Base-by-base conservation (phyloP, 2,797 vertebrate genomes). In the Spea hammondii region DNA sequence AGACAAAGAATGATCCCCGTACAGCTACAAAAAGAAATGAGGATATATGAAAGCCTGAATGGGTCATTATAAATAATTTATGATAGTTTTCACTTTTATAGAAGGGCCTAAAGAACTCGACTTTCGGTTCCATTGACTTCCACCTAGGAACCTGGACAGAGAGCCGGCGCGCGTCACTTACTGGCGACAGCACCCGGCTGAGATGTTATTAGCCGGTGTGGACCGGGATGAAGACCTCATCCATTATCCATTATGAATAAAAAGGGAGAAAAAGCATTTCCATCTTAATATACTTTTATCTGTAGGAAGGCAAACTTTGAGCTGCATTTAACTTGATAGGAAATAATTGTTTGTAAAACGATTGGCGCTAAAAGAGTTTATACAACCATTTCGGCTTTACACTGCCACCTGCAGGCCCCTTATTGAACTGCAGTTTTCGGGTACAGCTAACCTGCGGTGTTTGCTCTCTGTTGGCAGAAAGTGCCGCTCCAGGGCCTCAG, bases 11-110 rank as follows among this genome's bases (percentile, higher is more conserved):
- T 51, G 9, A 66, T 72, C 77, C 67, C 50, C 73, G 53, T 57
- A 85, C 77, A 80, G 70, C 46, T 79, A 68, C 4, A 74, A 83
- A 68, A 78, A 81, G 62, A 73, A 70, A 67, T 73, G 59, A 67
- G 65, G 45, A 67, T 71, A 44, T 66, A 59, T 46, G 64, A 67
- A 79, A 45, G 8, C n/a, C 44, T 57, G 47, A 51, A 68, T 50
- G 11, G 48, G 70, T 59, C 64, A 55, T 79, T 73, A 72, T 66
- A 72, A 44, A 74, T 64, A 69, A 77, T 70, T 77, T 68, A 77
- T 77, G 54, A 68, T 59, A 8, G 6, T 60, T 69, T 76, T 62
- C 59, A 44, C 59, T 62, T 48, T 4, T 57, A 48, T 17, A 51
- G 44, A 49, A 50, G 46, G 70, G 14, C 57, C 46, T 4, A 60